phyloP scores from a whole-genome alignment of 1,140 invertebrate species.

The Trachymyrmex septentrionalis region DNA sequence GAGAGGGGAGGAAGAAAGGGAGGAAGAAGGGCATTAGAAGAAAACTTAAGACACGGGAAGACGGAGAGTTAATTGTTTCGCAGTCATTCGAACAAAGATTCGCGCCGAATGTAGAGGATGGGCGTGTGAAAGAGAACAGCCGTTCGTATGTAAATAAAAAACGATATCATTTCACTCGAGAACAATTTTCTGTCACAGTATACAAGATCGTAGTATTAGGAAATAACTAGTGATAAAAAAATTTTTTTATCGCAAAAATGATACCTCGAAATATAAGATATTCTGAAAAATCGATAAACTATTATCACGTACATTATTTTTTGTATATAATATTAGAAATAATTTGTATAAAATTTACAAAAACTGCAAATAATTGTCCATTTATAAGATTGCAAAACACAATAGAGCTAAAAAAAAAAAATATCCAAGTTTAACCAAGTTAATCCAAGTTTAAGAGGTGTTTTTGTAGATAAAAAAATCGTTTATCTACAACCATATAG shows the following conservation, averaged over 20 bases:
- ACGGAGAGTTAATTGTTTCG: conserved; percentile 49
- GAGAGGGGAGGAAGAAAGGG: conserved; percentile 15
- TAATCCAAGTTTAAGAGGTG: too few relatives aligned
- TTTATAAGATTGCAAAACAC: background rate
- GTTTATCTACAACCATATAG: background rate
- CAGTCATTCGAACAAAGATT: conserved; percentile 40
- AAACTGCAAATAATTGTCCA: background rate
- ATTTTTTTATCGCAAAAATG: background rate
- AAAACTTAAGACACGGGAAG: background rate
- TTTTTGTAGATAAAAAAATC: background rate
- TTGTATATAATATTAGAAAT: background rate
- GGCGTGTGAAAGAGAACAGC: conserved; percentile 22
- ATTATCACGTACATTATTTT: background rate
- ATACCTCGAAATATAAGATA: background rate
- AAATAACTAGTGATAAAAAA: background rate
- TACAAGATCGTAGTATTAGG: background rate
- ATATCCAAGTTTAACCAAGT: conserved; percentile 23
- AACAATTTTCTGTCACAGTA: conserved; percentile 12
- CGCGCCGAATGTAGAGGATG: conserved; percentile 14
- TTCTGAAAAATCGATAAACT: background rate
- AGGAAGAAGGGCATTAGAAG: conserved; percentile 39
- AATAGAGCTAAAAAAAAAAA: background rate
- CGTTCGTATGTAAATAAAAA: conserved; percentile 48
- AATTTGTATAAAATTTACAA: background rate
- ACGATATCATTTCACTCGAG: conserved; percentile 2